These are phyloP conservation scores for Albula glossodonta DNA, from an alignment of 2,113 vertebrate genomes.

Conservation along the genomic window DNA sequence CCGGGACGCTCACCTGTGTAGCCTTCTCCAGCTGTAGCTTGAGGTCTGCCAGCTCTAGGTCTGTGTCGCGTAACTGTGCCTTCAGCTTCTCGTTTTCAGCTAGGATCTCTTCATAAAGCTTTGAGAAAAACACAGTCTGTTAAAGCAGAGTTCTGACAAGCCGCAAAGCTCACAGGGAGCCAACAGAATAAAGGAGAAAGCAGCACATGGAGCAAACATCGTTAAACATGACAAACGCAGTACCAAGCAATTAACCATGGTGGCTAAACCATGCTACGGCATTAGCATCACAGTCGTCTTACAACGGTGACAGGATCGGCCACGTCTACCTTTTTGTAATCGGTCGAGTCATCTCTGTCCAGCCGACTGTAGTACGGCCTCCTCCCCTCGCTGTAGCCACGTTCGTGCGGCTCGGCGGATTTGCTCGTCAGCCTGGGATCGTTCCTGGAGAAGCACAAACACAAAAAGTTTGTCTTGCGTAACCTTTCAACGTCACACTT, in stretches of 20 bases:
- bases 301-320: background rate
- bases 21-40: conserved; percentile 96
- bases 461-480: background rate
- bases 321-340: conserved; percentile 90
- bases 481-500: background rate
- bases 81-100: conserved; percentile 97
- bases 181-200: too few species aligned
- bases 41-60: conserved; percentile 91
- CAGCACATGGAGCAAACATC: too few species aligned
- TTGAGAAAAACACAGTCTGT: conserved; percentile 3
- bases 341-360: conserved; percentile 87
- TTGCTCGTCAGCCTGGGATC: conserved; percentile 66
- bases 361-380: conserved; percentile 82
- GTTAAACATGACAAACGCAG: too few species aligned
- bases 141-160: background rate
- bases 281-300: too few species aligned
- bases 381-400: conserved; percentile 81
- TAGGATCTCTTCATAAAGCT: conserved; percentile 98
- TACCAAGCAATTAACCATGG: too few species aligned
- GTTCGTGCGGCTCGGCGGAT: conserved; percentile 80
- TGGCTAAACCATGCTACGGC: too few species aligned
- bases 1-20: conserved; percentile 80
- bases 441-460: conserved; percentile 65
- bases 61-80: conserved; percentile 93
- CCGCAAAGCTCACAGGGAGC: background rate